Evolutionary conservation across 2,888 invertebrate species (phyloP).

Genomic region (Bembecia ichneumoniformis): DNA sequence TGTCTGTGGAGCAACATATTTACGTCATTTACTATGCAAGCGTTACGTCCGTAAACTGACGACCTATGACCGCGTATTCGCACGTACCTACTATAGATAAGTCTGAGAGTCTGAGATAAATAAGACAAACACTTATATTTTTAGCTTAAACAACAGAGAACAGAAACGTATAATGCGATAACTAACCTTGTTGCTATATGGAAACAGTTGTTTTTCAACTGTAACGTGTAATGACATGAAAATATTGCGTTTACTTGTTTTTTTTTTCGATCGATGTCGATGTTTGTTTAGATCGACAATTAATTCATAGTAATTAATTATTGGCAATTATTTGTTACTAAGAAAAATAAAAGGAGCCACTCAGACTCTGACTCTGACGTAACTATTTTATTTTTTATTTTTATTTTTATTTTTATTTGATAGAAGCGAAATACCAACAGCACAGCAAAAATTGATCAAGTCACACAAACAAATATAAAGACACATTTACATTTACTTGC

Average conservation of each 20-base stretch:
- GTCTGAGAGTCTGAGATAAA: conserved; percentile 30
- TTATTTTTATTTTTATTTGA: too few species aligned
- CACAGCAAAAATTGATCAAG: too few species aligned
- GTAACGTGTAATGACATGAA: background rate
- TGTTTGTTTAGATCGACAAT: too few species aligned
- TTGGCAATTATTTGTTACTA: too few species aligned
- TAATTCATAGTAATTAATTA: too few species aligned
- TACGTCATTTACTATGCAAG: conserved; percentile 10
- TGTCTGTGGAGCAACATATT: conserved; percentile 14
- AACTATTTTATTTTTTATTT: too few species aligned
- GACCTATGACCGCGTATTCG: conserved; percentile 8
- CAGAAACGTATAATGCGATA: conserved; percentile 9
- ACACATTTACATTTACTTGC: too few species aligned
- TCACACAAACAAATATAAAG: too few species aligned
- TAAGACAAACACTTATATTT: conserved; percentile 27
- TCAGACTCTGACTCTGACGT: too few species aligned
- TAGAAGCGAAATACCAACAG: too few species aligned
- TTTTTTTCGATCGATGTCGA: background rate
- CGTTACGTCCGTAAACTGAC: background rate
- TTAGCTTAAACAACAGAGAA: conserved; percentile 16
- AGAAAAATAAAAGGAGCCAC: too few species aligned
- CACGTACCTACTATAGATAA: conserved; percentile 8
- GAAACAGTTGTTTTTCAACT: conserved; percentile 19
- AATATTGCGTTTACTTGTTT: conserved; percentile 15
- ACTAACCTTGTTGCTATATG: conserved; percentile 13